Base-by-base conservation (phyloP, 2,888 invertebrate genomes). In the Nemoura dubitans region DNA sequence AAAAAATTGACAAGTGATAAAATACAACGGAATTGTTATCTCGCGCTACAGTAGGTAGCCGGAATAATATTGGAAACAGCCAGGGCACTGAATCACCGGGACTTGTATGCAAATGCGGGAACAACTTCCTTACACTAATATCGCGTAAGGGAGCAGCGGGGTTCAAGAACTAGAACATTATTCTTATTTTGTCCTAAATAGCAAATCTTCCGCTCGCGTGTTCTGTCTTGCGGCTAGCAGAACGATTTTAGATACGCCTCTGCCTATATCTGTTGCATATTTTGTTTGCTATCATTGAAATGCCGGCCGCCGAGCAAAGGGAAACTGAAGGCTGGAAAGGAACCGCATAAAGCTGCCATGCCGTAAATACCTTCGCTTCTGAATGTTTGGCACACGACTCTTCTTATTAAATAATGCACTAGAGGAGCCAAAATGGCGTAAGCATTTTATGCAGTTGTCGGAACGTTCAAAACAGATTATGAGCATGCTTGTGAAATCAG, bases 121-220 rank as follows among this genome's bases (percentile, higher is more conserved):
- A 59, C 59, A 59, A 59, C 59, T 59, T 59, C 59, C 59, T 59
- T 59, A 21, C 59, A 59, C 14, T 36, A 21, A 21, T 3, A 59
- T 59, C 59, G 59, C 59, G 21, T 36, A 36, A 36, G 36, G 36
- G 36, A 59, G 21, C 59, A 14, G 14, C 59, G 59, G 59, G 10
- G 36, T 59, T 59, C 16, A 1, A 10, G 59, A 59, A 59, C 16
- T 21, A 21, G 59, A 21, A 59, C 59, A 59, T 21, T 59, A 59
- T 59, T 59, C 59, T 59, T 59, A 59, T 59, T 59, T 59, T 59
- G 59, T 59, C 59, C 59, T 59, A 59, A 59, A 59, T 59, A 59
- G 59, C 59, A 59, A 21, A 59, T 59, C 59, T 59, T 59, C 59
- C 59, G 59, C 59, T 59, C 59, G 59, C 59, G 59, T 59, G 59